Evolutionary conservation across 2,797 vertebrate species (phyloP), one percentile per base, ranked within the genome.

Genomic region (Pseudopleuronectes americanus): DNA sequence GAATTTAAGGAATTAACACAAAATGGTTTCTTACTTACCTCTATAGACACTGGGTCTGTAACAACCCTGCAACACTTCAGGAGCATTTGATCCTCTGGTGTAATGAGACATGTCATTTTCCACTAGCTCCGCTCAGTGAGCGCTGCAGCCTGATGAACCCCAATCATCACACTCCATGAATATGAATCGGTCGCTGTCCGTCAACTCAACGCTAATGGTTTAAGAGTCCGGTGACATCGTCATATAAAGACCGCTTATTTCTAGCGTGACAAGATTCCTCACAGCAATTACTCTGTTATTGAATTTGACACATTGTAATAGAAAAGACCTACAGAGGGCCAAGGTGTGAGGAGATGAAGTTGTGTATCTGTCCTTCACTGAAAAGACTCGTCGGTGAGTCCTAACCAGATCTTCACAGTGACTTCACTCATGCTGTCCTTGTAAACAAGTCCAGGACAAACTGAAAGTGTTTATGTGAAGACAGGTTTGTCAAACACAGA

Each of bases 251-350:
- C 52, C 53, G 31, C 74, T 79, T 53, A 80, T 80, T 79, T 71
- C 22, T 65, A 75, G 19, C 4, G 12, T 69, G 83, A 83, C 85
- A 80, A 74, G 80, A 59, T 87, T 86, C 77, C 53, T 80, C 76
- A 69, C 14, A 48, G 76, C 75, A 81, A 79, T 85, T 79, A 81
- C 68, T 83, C 68, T 33, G 55, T 89, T 73, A 88, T 83, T 45
- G 78, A 83, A 63, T 81, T 71, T 86, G 83, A 90, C 83, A 75
- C 51, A n/a, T 81, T 79, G 80, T 55, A 81, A 87, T 82, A 68
- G 67, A 72, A 79, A 76, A 76, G 64, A 88, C 49, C 63, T 21
- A 76, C 69, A 36, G 59, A 45, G 51, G 62, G 45, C 54, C 26
- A 67, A 36, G 36, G 57, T 68, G 63, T 13, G 1, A 13, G 22